A percentile compares a stretch with the other conserved stretches of the same genome.
Evolutionary conservation across 2,113 vertebrate species (phyloP).

Genomic region (Oreochromis tanganicae): DNA sequence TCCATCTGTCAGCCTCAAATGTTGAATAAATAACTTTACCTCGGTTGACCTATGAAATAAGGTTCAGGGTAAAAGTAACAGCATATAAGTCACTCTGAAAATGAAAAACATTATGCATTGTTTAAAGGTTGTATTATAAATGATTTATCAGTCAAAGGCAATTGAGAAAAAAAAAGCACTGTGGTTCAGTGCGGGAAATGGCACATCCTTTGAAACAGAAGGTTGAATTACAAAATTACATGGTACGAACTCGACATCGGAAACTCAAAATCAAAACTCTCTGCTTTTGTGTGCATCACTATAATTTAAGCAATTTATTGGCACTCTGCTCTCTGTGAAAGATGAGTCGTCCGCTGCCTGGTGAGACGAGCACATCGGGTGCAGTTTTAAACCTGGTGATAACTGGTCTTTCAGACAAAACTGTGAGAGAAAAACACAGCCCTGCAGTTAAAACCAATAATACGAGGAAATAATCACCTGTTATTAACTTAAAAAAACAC

Average conservation of each 20-base stretch:
- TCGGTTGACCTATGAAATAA: constrained; percentile 6
- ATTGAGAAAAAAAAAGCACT: neutral
- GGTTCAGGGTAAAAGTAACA: neutral
- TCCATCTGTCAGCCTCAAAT: neutral
- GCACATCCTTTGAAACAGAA: neutral
- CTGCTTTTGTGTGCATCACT: neutral
- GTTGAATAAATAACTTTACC: constrained; percentile 7
- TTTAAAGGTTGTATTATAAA: neutral
- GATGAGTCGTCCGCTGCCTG: neutral
- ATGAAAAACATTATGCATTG: neutral
- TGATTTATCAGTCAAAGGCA: neutral
- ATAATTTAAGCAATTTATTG: neutral
- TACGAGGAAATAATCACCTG: neutral
- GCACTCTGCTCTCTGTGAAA: neutral
- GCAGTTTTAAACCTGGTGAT: neutral
- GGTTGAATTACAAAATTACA: neutral
- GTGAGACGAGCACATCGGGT: neutral
- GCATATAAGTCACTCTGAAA: neutral
- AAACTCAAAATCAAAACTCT: neutral
- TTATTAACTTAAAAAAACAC: neutral
- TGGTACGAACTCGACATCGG: neutral
- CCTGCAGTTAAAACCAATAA: neutral
- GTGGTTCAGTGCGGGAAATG: neutral
- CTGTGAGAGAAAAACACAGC: neutral
- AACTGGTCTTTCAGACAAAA: neutral